Percentiles rank a stretch among this genome's conserved stretches.
Evolutionary conservation across 2,888 invertebrate species (phyloP).

Genomic region (Drosophila nigricruria): DNA sequence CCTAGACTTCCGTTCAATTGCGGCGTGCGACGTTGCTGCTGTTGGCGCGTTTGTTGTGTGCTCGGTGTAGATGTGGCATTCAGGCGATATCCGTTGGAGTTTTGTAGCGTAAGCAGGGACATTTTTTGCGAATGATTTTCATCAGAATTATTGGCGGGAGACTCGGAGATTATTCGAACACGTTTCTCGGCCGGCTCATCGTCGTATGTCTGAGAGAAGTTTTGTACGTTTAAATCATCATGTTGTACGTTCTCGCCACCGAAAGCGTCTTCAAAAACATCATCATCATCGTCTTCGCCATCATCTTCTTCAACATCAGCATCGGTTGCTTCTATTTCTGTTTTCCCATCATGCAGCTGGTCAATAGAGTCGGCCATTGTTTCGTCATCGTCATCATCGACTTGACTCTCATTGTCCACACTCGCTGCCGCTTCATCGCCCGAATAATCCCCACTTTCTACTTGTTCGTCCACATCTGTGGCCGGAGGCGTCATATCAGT

Average conservation of each 20-base stretch:
- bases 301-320: conserved; percentile 73
- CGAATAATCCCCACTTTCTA: conserved; percentile 58
- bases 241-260: conserved; percentile 48
- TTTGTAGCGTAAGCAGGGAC: conserved; percentile 41
- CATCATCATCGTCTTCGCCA: conserved; percentile 59
- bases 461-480: conserved; percentile 65
- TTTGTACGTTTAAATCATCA: not conserved
- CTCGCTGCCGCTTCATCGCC: conserved; percentile 39
- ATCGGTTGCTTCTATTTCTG: conserved; percentile 70
- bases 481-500: conserved; percentile 71
- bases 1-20: conserved; percentile 82
- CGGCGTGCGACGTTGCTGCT: conserved; percentile 62
- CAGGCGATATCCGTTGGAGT: conserved; percentile 51
- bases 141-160: conserved; percentile 11
- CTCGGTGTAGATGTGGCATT: conserved; percentile 72
- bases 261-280: conserved; percentile 73
- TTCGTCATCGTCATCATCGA: conserved; percentile 68
- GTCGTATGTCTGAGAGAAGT: conserved; percentile 1
- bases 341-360: conserved; percentile 62
- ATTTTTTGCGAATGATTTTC: conserved; percentile 54
- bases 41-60: conserved; percentile 48
- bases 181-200: conserved; percentile 43
- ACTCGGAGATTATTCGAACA: conserved; percentile 24
- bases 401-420: conserved; percentile 59
- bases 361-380: conserved; percentile 77